Evolutionary conservation across 2,888 invertebrate genomes (phyloP).

Genomic region (Pristionchus japonicus): DNA sequence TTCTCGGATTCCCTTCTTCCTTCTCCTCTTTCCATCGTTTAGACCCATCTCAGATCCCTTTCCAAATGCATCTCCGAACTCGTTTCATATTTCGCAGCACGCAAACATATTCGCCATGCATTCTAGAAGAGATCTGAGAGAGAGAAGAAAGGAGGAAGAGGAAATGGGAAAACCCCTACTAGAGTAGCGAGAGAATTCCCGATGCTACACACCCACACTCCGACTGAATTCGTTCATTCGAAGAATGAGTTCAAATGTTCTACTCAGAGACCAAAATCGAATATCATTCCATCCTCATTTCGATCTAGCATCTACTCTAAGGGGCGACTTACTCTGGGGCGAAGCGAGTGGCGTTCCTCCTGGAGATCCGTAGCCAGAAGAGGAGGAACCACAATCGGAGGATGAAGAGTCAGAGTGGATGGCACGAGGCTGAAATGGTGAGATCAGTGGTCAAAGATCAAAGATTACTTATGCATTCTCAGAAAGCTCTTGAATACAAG

Average conservation of each 20-base stretch:
- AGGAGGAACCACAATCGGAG: conserved; percentile 63
- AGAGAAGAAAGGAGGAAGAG: neutral
- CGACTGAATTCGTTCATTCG: neutral
- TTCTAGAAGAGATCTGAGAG: conserved; percentile 27
- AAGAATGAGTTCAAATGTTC: neutral
- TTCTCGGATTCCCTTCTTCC: neutral
- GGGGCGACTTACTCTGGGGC: conserved; percentile 53
- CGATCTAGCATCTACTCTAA: too few relatives aligned
- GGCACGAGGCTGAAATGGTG: conserved; percentile 20
- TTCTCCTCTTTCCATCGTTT: neutral
- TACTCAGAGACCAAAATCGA: neutral
- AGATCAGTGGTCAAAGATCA: too few relatives aligned
- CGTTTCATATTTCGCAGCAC: conserved; percentile 28
- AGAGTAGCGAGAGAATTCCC: neutral
- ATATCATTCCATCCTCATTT: too few relatives aligned
- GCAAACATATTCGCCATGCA: conserved; percentile 34
- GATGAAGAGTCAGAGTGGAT: conserved; percentile 43
- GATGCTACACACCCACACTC: conserved; percentile 45
- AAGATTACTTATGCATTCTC: too few relatives aligned
- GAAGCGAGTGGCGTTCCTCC: conserved; percentile 71
- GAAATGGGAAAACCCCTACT: neutral
- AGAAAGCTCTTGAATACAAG: too few relatives aligned
- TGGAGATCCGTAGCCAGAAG: conserved; percentile 73
- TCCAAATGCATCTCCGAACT: conserved; percentile 9
- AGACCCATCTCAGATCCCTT: neutral